Evolutionary conservation across 2,113 vertebrate genomes (phyloP).

Genomic region (Danio rerio): GRCz12tu NC_133182.1:24453001-24453500

Average conservation of each 20-base stretch:
- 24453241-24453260: background rate
- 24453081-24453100: slow-evolving; percentile 18
- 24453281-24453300: background rate
- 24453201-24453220: background rate
- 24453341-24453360: background rate
- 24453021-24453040: slow-evolving; percentile 32
- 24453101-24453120: slow-evolving; percentile 29
- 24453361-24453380: too few relatives aligned
- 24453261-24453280: background rate
- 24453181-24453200: background rate
- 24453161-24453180: slow-evolving; percentile 25
- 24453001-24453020: slow-evolving; percentile 27
- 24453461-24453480: too few relatives aligned
- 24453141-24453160: slow-evolving; percentile 40
- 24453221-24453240: background rate
- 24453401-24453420: too few relatives aligned
- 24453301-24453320: background rate
- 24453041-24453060: slow-evolving; percentile 37
- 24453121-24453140: slow-evolving; percentile 53
- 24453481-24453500: too few relatives aligned
- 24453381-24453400: too few relatives aligned
- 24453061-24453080: slow-evolving; percentile 44
- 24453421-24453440: too few relatives aligned
- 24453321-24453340: too few relatives aligned
- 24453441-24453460: too few relatives aligned